Evolutionary conservation across 2,113 vertebrate species (phyloP).

Genomic region (Numenius arquata): DNA sequence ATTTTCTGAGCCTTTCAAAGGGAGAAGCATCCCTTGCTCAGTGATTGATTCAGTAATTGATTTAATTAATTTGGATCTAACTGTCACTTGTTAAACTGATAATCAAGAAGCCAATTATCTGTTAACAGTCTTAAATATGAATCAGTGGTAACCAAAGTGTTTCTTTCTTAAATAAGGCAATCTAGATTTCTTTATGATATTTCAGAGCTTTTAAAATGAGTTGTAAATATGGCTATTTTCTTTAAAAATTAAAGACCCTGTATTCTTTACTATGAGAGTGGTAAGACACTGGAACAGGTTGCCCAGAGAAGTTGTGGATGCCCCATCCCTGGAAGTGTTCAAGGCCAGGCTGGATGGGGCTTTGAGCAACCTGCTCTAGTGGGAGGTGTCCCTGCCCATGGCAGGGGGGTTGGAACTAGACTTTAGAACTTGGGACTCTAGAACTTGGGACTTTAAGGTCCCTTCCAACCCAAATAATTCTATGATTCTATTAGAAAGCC

Average conservation of each 20-base stretch:
- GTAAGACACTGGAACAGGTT: not conserved
- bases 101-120: not conserved
- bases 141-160: not conserved
- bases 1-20: not conserved
- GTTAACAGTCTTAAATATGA: not conserved
- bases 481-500: not conserved
- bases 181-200: not conserved
- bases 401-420: not conserved
- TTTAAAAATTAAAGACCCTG: not conserved
- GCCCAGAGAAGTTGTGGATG: not conserved
- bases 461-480: not conserved
- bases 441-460: not conserved
- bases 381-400: not conserved
- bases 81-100: conserved; percentile 34
- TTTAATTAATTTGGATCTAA: conserved; percentile 30
- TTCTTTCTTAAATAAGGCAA: not conserved
- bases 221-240: not conserved
- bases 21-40: not conserved
- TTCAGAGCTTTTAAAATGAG: not conserved
- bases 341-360: not conserved
- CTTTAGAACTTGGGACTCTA: no score
- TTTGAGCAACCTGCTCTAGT: not conserved
- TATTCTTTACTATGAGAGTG: not conserved
- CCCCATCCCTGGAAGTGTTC: not conserved
- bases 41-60: not conserved